Evolutionary conservation across 2,113 vertebrate genomes (phyloP), one percentile per base, ranked within the genome.

Genomic region (Hemichromis elongatus): DNA sequence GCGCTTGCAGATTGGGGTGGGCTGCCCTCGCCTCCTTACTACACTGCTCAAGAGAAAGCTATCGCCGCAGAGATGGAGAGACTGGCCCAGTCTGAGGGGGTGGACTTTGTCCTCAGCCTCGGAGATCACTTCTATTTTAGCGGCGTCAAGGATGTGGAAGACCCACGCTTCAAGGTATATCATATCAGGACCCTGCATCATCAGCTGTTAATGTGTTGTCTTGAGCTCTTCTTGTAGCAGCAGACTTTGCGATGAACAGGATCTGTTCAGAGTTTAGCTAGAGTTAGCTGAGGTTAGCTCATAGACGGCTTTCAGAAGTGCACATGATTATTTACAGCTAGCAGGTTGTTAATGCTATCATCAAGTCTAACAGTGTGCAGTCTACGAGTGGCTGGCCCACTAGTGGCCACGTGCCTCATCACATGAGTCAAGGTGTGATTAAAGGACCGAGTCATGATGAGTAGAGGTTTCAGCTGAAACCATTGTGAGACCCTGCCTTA

Each of bases 1-100:
- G 94, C 82, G 5, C 78, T 96, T 6, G 95, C 91, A 40, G 95
- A 96, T 86, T 95, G 95, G 94, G 94, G 95, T 2, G 95, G 95
- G 1, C 1, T 94, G 26, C 95, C 95, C 2, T 2, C 83, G 1
- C 77, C 89, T 53, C 95, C 95, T 2, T 96, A 90, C 84, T 87
- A 85, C 86, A 96, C 92, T 3, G 3, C n/a, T 4, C 88, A 94
- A 9, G 89, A 95, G 91, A 45, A 79, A 33, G 56, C 82, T 14
- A 88, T 94, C 3, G 95, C 95, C 7, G 35, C 68, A 18, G 92
- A 95, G 47, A 24, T 95, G 70, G 92, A 70, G 11, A 77, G 52
- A 70, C 77, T 94, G 57, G 88, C 88, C 42, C 80, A 66, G 26
- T 91, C 24, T 11, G 28, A 33, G 28, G 91, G 92, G 1, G 26